These are phyloP conservation scores for Exaiptasia diaphana DNA, from an alignment of 64 coral and sea anemone genomes.

Conservation along the genomic window DNA sequence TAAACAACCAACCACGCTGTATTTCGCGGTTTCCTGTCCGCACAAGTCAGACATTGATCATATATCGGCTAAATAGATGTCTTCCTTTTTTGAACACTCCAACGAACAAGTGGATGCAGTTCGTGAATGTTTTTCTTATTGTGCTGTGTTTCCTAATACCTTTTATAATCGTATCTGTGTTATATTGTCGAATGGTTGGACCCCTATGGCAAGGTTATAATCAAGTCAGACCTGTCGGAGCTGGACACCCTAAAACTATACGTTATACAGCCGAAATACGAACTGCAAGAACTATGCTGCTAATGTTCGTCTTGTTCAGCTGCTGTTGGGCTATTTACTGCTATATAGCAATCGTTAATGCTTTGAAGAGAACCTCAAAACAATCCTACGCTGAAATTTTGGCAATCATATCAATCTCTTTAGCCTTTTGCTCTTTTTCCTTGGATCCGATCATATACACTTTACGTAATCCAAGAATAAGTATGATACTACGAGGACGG, in stretches of 20 bases:
- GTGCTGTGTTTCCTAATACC: constrained; percentile 56
- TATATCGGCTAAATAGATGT: constrained; percentile 2
- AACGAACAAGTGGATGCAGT: background rate
- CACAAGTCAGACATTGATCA: too few relatives aligned
- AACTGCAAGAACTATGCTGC: constrained; percentile 63
- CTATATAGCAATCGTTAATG: background rate
- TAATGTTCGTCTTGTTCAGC: constrained; percentile 42
- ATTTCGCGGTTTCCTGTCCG: background rate
- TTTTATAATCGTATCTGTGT: background rate
- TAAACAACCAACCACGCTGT: too few relatives aligned
- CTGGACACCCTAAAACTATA: constrained; percentile 43
- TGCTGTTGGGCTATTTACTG: constrained; percentile 72
- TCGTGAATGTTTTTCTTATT: constrained; percentile 20
- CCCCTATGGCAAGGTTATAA: constrained; percentile 36
- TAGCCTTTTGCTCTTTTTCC: constrained; percentile 36
- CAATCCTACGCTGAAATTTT: background rate
- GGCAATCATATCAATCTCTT: background rate
- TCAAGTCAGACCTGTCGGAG: constrained; percentile 53
- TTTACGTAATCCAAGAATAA: constrained; percentile 34
- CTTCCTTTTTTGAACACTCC: constrained; percentile 24
- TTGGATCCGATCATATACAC: constrained; percentile 34
- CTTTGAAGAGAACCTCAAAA: background rate
- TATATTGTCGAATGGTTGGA: constrained; percentile 54
- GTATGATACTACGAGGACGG: constrained; percentile 16
- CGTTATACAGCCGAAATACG: constrained; percentile 68